These are phyloP conservation scores for Streptopelia turtur DNA, from an alignment of 2,797 vertebrate species.

Conservation along the genomic window DNA sequence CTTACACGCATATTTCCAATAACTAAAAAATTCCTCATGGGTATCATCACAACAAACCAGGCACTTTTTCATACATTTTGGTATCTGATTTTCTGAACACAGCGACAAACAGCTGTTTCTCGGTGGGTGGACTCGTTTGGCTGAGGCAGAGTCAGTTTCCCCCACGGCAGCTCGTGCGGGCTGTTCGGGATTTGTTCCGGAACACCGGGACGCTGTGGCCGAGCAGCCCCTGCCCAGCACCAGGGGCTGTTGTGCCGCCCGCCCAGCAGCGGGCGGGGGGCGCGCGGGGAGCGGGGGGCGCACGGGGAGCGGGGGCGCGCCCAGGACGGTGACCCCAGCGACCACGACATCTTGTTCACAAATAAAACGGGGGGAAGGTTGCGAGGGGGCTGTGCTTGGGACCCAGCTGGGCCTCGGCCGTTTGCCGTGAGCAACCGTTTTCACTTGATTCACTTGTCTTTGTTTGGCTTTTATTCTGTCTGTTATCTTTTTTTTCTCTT, in stretches of 20 bases:
- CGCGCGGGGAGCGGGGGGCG: too few species aligned
- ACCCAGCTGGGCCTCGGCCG: too few species aligned
- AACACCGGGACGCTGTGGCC: background rate
- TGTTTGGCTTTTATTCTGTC: background rate
- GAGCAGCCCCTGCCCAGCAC: background rate
- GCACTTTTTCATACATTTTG: background rate
- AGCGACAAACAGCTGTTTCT: background rate
- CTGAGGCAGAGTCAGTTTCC: background rate
- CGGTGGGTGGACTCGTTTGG: background rate
- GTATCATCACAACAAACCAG: background rate
- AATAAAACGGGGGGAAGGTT: too few species aligned
- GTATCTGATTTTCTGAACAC: background rate
- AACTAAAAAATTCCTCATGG: background rate
- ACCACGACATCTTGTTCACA: too few species aligned
- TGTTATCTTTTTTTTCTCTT: background rate
- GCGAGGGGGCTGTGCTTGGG: rapidly evolving
- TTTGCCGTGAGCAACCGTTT: background rate
- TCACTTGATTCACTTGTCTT: background rate
- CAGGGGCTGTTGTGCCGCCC: background rate
- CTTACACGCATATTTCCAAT: background rate
- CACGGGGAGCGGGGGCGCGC: too few species aligned
- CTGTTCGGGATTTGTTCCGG: background rate
- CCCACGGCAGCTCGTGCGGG: background rate
- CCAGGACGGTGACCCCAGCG: background rate
- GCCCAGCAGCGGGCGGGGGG: too few species aligned